Conservation (phyloP, 2,113 vertebrate genomes). For the Protobothrops flavoviridis region DNA sequence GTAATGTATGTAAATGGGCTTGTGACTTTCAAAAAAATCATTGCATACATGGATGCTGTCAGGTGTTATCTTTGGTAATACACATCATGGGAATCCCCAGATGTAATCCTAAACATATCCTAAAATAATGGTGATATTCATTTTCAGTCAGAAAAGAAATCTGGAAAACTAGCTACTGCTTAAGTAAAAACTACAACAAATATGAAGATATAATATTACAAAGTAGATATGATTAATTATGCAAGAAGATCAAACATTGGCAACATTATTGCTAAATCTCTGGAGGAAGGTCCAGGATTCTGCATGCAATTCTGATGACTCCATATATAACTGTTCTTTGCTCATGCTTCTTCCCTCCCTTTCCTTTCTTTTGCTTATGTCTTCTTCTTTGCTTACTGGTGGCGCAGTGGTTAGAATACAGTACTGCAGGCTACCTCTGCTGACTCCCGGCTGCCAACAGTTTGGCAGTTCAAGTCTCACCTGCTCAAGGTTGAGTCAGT, state of each 20-base stretch:
- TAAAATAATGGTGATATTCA: neutral
- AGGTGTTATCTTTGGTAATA: neutral
- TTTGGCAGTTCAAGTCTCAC: no score
- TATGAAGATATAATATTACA: neutral
- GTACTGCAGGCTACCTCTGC: no score
- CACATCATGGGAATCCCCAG: neutral
- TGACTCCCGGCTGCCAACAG: no score
- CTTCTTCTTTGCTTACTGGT: neutral
- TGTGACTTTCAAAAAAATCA: neutral
- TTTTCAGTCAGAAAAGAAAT: neutral
- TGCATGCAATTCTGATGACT: neutral
- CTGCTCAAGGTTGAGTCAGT: no score
- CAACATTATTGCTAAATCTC: neutral
- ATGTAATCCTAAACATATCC: neutral
- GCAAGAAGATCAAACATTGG: neutral
- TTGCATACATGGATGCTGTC: neutral
- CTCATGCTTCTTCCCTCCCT: neutral
- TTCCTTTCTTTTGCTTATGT: neutral
- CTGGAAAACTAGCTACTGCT: neutral
- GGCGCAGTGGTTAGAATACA: no score
- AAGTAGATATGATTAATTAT: neutral
- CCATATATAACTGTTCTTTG: neutral
- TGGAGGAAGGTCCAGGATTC: neutral
- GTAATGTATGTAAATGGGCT: neutral
- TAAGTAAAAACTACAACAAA: neutral